These are phyloP conservation scores for Plutella xylostella DNA, from an alignment of 2,888 invertebrate genomes.

Conservation along the genomic window DNA sequence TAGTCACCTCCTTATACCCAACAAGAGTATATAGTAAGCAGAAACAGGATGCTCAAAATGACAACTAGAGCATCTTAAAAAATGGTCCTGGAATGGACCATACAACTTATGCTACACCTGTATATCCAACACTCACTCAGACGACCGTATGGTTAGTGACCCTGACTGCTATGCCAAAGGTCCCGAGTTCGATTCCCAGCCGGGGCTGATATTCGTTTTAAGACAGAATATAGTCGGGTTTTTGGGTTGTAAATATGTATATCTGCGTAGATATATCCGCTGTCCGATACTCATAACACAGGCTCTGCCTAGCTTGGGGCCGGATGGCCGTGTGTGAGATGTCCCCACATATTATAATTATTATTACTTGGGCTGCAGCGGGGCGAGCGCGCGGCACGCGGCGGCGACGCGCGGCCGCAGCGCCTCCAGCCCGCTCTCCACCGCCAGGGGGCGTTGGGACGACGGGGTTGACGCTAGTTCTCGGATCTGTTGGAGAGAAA, in stretches of 20 bases:
- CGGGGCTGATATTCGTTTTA: too few relatives aligned
- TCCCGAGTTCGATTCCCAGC: too few relatives aligned
- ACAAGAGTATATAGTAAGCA: too few relatives aligned
- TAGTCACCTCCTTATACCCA: too few relatives aligned
- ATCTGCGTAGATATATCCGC: background rate
- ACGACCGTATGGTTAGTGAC: background rate
- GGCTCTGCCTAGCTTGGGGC: background rate
- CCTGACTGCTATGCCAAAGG: too few relatives aligned
- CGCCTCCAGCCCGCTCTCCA: slow-evolving; percentile 32
- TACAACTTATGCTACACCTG: too few relatives aligned
- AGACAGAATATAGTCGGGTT: background rate
- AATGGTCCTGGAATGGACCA: too few relatives aligned
- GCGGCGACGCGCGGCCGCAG: slow-evolving; percentile 45
- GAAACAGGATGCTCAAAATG: too few relatives aligned
- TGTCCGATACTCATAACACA: too few relatives aligned
- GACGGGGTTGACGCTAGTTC: slow-evolving; percentile 27
- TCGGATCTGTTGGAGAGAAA: slow-evolving; percentile 35
- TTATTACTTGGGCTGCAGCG: slow-evolving; percentile 30
- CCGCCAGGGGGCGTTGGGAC: slow-evolving; percentile 15
- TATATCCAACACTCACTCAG: background rate
- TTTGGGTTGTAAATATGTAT: background rate
- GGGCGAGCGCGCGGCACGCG: slow-evolving; percentile 39
- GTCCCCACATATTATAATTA: slow-evolving; percentile 17
- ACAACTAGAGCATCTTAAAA: too few relatives aligned
- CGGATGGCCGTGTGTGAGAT: background rate